Evolutionary conservation across 2,113 vertebrate genomes (phyloP), one percentile per base, ranked within the genome.

Genomic region (Nettapus auritus): DNA sequence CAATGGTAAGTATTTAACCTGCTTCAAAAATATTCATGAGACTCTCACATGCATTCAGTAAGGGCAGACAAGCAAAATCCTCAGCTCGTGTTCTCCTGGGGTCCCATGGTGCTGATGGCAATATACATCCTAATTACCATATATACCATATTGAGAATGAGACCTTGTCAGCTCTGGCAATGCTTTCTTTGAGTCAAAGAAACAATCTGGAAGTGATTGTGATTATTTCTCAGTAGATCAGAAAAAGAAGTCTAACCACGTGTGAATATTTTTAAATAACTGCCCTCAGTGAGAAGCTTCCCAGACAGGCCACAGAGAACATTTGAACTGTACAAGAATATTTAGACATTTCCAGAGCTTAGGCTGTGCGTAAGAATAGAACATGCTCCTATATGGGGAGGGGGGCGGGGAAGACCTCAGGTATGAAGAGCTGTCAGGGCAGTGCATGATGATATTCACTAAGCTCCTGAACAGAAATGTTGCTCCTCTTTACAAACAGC

Each of bases 1-100:
- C 7, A 1, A 66, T 34, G 70, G 81, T 86, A 95, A 84, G 66
- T 93, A 90, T 94, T 92, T 90, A 92, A 96, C 90, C 86, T 59
- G 77, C 88, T 88, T 96, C 82, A 96, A 83, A 97, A 96, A 96
- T 74, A 94, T 91, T 89, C 77, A 89, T 66, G 90, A 92, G 77
- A 55, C 74, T 92, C 36, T 94, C 81, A 50, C 71, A 74, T 22
- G 40, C 50, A 77, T 63, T 88, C 66, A 82, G 66, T 67, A 69
- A 88, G 62, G 69, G 77, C 48, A 93, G 83, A 90, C 40, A 84
- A 87, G 57, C 44, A 96, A 94, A 96, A 94, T 76, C 81, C 52
- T 84, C 77, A 68, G 62, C 57, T 88, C 62, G 3, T 23, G 53
- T 76, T 92, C 86, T 93, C 77, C 69, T 66, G 73, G 83, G 82